These are phyloP conservation scores for Brachionus sp. DNA, from an alignment of 1,140 invertebrate species.

Conservation along the genomic window DNA sequence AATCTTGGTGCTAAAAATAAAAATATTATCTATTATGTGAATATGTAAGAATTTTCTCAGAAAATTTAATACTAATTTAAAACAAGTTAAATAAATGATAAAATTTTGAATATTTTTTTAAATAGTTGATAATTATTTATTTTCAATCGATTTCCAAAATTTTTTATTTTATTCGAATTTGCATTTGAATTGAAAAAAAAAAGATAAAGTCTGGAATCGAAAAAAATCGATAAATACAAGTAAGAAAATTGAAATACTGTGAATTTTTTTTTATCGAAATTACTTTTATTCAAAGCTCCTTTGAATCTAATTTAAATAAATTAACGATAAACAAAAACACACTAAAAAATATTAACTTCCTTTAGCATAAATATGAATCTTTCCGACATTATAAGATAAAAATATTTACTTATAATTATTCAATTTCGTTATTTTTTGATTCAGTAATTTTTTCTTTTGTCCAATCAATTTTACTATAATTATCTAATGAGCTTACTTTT, in stretches of 20 bases:
- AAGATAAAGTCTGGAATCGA: neutral
- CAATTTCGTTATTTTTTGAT: too few relatives aligned
- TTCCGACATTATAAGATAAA: neutral
- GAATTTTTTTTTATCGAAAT: neutral
- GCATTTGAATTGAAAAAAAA: neutral
- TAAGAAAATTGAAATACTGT: neutral
- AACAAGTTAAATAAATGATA: too few relatives aligned
- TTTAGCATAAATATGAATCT: neutral
- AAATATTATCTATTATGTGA: too few relatives aligned
- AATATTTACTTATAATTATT: too few relatives aligned
- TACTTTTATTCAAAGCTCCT: conserved; percentile 20
- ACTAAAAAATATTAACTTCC: neutral
- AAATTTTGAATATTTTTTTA: too few relatives aligned
- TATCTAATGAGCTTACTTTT: too few relatives aligned
- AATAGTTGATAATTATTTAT: neutral
- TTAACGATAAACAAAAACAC: neutral
- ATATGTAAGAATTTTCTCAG: too few relatives aligned
- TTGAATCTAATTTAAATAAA: conserved; percentile 37
- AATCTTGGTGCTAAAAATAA: too few relatives aligned
- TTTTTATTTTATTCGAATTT: neutral
- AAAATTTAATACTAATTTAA: too few relatives aligned
- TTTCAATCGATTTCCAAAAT: neutral
- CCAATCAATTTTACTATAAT: too few relatives aligned
- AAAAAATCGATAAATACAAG: conserved; percentile 1
- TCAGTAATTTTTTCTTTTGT: too few relatives aligned